Conservation (phyloP, 2,113 vertebrate species). For the Seriola quinqueradiata region DNA sequence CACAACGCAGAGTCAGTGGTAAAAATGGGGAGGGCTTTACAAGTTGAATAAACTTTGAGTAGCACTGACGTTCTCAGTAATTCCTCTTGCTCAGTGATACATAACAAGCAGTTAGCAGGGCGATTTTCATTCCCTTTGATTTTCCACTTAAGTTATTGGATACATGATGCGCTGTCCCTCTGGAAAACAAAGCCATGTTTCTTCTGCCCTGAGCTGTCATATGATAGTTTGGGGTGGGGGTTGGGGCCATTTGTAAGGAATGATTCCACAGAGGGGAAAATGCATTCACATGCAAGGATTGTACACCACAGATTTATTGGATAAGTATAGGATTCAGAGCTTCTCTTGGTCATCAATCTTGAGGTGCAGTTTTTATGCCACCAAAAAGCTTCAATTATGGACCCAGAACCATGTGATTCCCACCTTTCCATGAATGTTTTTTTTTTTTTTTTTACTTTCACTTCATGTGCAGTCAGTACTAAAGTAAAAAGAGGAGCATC, state of each 20-base stretch:
- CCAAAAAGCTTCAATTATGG: conserved; percentile 32
- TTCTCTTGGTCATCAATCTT: conserved; percentile 37
- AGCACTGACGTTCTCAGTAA: background rate
- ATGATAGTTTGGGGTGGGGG: conserved; percentile 63
- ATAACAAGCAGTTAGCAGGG: background rate
- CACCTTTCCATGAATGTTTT: conserved; percentile 24
- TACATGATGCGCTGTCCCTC: conserved; percentile 36
- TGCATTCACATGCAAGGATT: conserved; percentile 46
- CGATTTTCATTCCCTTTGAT: conserved; percentile 34
- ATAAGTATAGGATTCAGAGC: conserved; percentile 57
- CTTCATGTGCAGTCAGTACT: background rate
- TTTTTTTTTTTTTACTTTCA: background rate
- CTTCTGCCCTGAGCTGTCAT: conserved; percentile 64
- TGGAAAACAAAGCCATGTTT: conserved; percentile 69
- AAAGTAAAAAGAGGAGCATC: background rate
- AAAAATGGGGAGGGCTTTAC: background rate
- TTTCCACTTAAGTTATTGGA: conserved; percentile 53
- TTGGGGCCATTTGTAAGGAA: conserved; percentile 53
- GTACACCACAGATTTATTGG: conserved; percentile 65
- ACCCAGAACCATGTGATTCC: conserved; percentile 20
- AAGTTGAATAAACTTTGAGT: background rate
- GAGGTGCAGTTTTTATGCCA: conserved; percentile 32
- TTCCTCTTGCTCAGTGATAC: background rate
- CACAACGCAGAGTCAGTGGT: background rate
- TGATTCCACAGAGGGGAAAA: conserved; percentile 68